These are phyloP conservation scores for Sinhomidia bicolor DNA, from an alignment of 2,888 invertebrate species.

Conservation along the genomic window DNA sequence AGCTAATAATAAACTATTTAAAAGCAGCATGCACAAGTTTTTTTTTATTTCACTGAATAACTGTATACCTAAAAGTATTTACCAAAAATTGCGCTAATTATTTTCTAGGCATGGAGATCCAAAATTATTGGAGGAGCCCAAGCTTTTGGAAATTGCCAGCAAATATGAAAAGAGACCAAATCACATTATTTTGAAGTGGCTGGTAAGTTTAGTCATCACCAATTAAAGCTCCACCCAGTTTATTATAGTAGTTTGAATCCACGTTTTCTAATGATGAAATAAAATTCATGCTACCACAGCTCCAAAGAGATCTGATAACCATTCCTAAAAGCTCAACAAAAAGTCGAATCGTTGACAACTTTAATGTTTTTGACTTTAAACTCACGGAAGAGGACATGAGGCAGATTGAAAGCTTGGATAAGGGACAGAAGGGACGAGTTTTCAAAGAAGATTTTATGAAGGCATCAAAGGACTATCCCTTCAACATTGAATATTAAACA, in stretches of 20 bases:
- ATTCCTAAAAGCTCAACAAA: slow-evolving; percentile 82
- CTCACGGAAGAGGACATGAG: slow-evolving; percentile 81
- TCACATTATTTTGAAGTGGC: slow-evolving; percentile 87
- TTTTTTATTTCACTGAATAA: too few species aligned
- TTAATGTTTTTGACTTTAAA: slow-evolving; percentile 81
- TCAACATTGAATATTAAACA: slow-evolving; percentile 82
- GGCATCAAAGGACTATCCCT: slow-evolving; percentile 84
- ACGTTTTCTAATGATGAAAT: neutral
- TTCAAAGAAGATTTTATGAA: neutral
- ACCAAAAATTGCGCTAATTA: too few species aligned
- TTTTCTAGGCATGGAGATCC: slow-evolving; percentile 83
- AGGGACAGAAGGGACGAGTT: slow-evolving; percentile 83
- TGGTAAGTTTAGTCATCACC: slow-evolving; percentile 80
- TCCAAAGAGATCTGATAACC: slow-evolving; percentile 82
- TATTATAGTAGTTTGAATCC: neutral
- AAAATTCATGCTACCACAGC: slow-evolving; percentile 75
- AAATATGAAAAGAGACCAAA: slow-evolving; percentile 87
- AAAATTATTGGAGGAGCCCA: slow-evolving; percentile 87
- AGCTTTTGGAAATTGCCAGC: slow-evolving; percentile 85
- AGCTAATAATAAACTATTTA: too few species aligned
- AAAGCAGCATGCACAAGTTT: too few species aligned
- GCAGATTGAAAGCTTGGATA: slow-evolving; percentile 80
- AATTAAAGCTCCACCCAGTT: too few species aligned
- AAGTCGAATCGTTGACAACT: slow-evolving; percentile 81
- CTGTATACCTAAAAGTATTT: too few species aligned